These are phyloP conservation scores for Danio kyathit DNA, from an alignment of 2,797 vertebrate genomes.

Conservation along the genomic window DNA sequence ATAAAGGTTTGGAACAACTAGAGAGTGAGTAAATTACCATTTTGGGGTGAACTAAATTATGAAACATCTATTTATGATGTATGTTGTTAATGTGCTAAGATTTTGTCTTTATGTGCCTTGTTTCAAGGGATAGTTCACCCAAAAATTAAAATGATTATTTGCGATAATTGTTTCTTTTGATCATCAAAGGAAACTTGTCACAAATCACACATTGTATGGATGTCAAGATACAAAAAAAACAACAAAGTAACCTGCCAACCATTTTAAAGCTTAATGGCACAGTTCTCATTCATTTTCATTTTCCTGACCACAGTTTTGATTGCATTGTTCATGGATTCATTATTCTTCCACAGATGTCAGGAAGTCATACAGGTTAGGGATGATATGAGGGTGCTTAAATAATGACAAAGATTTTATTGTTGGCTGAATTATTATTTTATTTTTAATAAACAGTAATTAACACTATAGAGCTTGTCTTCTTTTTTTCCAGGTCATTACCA, in stretches of 20 bases:
- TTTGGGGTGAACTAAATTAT: neutral
- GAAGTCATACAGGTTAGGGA: neutral
- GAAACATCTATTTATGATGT: neutral
- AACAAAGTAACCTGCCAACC: neutral
- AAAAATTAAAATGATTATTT: neutral
- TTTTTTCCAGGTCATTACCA: constrained; percentile 85
- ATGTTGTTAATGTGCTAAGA: too few relatives aligned
- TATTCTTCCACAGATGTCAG: neutral
- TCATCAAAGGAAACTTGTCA: too few relatives aligned
- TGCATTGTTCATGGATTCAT: neutral
- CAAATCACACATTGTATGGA: neutral
- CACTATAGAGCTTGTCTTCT: neutral
- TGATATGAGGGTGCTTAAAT: neutral
- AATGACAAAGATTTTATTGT: neutral
- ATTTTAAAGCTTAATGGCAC: constrained; percentile 3
- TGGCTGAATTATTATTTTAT: neutral
- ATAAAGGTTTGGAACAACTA: too few relatives aligned
- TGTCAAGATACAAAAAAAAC: neutral
- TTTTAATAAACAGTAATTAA: neutral
- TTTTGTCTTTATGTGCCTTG: neutral
- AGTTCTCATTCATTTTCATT: neutral
- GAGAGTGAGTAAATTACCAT: too few relatives aligned
- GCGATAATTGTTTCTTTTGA: neutral
- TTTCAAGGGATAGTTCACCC: neutral
- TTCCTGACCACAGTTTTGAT: neutral